These are phyloP conservation scores for Pseudorasbora parva DNA, from an alignment of 2,113 vertebrate species.

Conservation along the genomic window DNA sequence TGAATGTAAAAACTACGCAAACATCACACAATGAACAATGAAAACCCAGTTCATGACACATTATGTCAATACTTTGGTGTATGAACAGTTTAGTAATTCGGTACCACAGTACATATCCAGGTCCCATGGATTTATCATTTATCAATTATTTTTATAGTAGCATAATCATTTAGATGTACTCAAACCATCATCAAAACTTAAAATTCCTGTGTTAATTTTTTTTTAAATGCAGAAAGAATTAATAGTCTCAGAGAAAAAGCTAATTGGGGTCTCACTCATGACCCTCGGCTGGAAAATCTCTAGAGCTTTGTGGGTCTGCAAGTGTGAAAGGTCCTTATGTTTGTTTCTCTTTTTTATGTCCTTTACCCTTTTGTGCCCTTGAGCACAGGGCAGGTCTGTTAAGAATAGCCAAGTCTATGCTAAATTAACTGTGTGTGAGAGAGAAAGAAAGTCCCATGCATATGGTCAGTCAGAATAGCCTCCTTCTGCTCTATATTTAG, in stretches of 20 bases:
- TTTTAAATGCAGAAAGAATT: not conserved
- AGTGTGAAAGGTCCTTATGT: constrained; percentile 25
- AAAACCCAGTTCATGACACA: no score
- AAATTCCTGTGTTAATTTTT: not conserved
- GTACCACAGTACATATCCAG: not conserved
- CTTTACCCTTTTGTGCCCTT: constrained; percentile 42
- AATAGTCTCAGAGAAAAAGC: not conserved
- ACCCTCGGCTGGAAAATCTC: not conserved
- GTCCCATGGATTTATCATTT: not conserved
- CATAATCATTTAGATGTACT: not conserved
- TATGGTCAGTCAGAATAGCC: constrained; percentile 36
- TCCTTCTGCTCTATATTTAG: constrained; percentile 19
- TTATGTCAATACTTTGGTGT: not conserved
- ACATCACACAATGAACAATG: no score
- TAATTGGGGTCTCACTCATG: not conserved
- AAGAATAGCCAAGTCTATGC: constrained; percentile 20
- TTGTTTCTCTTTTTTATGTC: constrained; percentile 41
- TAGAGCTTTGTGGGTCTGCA: not conserved
- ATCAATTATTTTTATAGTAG: not conserved
- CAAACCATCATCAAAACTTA: not conserved
- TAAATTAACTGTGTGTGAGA: constrained; percentile 24
- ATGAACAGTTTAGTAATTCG: not conserved
- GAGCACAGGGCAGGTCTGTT: constrained; percentile 25
- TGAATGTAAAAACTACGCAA: no score
- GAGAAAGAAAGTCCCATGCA: constrained; percentile 17